Evolutionary conservation across 2,797 vertebrate species (phyloP).

Genomic region (Kryptolebias ocellatus): DNA sequence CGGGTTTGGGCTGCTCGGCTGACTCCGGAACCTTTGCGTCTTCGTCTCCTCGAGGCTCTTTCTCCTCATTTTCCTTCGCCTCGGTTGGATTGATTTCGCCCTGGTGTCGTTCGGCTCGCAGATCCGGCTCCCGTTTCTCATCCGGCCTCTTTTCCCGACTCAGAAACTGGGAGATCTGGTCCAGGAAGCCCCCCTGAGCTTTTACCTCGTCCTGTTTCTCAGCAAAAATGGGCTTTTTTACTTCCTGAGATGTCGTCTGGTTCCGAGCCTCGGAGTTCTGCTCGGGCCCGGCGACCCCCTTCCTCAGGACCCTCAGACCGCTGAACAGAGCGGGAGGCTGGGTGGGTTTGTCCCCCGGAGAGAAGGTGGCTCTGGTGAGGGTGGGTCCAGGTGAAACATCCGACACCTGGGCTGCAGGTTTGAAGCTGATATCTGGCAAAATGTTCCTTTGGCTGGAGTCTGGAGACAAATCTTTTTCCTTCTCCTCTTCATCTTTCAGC

Average conservation of each 20-base stretch:
- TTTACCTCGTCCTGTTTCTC: conserved; percentile 60
- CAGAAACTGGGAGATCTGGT: conserved; percentile 90
- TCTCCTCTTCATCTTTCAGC: conserved; percentile 3
- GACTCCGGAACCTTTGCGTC: conserved; percentile 40
- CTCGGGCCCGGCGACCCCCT: conserved; percentile 78
- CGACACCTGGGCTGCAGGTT: neutral
- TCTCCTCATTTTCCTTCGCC: conserved; percentile 1
- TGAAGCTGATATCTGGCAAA: conserved; percentile 7
- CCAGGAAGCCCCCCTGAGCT: conserved; percentile 82
- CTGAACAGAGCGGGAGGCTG: conserved; percentile 89
- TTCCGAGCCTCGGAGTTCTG: conserved; percentile 81
- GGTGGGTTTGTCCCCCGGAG: conserved; percentile 82
- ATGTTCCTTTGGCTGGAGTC: conserved; percentile 1
- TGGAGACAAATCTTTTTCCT: conserved; percentile 11
- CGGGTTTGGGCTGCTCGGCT: conserved; percentile 36
- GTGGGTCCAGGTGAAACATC: conserved; percentile 38
- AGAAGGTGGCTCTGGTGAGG: conserved; percentile 62
- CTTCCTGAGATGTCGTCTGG: conserved; percentile 60
- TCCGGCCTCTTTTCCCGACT: conserved; percentile 84
- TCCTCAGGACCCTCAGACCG: conserved; percentile 87
- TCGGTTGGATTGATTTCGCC: conserved; percentile 7
- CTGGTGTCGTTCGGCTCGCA: conserved; percentile 21
- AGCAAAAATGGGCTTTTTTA: neutral
- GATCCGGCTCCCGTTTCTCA: conserved; percentile 53
- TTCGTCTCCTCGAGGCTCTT: conserved; percentile 22